Conservation (phyloP, 2,113 vertebrate species). For the Danio rerio region DNA sequence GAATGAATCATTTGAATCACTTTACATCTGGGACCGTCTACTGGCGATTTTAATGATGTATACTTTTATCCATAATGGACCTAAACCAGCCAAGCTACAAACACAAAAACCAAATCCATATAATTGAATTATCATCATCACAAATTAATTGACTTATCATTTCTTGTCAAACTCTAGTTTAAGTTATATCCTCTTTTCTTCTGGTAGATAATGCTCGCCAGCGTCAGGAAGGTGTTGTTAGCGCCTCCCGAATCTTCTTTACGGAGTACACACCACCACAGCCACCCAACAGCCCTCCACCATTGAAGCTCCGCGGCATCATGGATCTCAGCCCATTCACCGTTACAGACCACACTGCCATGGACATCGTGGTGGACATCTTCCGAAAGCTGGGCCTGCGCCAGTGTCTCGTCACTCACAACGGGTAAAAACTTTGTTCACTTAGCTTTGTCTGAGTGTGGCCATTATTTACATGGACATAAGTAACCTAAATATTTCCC, state of each 20-base stretch:
- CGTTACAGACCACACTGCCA: slow-evolving; percentile 86
- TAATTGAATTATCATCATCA: too few species aligned
- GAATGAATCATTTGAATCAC: too few species aligned
- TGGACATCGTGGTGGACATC: slow-evolving; percentile 89
- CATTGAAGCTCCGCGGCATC: slow-evolving; percentile 84
- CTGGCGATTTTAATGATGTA: too few species aligned
- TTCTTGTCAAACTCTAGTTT: too few species aligned
- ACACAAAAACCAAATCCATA: too few species aligned
- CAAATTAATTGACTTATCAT: too few species aligned
- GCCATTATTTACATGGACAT: neutral
- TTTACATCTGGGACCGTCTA: too few species aligned
- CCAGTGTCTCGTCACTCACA: slow-evolving; percentile 88
- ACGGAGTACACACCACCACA: slow-evolving; percentile 84
- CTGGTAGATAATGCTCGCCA: slow-evolving; percentile 83
- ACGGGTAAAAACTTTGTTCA: slow-evolving; percentile 73
- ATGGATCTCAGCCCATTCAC: slow-evolving; percentile 89
- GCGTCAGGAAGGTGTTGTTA: slow-evolving; percentile 87
- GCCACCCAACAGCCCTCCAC: slow-evolving; percentile 78
- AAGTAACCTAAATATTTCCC: neutral
- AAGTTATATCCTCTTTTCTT: neutral
- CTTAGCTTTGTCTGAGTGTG: too few species aligned
- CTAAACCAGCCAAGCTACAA: too few species aligned
- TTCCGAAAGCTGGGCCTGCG: slow-evolving; percentile 88
- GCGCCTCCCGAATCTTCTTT: slow-evolving; percentile 85
- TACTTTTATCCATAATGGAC: too few species aligned